Percentiles rank a stretch among this genome's conserved stretches.
Conservation (phyloP, 2,888 invertebrate genomes). For the Cabera pusaria region DNA sequence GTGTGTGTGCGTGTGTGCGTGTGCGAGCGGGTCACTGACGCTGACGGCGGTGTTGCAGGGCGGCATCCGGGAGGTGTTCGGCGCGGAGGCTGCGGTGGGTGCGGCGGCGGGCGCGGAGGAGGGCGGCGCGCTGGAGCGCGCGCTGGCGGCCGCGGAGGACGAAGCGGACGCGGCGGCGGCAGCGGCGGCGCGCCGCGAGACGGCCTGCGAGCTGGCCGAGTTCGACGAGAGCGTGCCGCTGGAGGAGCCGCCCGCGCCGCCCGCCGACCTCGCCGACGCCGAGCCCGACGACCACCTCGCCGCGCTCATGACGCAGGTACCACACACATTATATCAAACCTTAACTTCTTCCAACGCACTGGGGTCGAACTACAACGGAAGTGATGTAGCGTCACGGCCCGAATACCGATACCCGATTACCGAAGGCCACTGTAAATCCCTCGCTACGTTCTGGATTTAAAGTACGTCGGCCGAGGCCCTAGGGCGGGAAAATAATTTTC, state of each 20-base stretch:
- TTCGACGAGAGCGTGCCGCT: slow-evolving; percentile 97
- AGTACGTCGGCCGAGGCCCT: no score
- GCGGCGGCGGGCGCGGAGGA: slow-evolving; percentile 85
- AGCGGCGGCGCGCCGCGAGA: slow-evolving; percentile 93
- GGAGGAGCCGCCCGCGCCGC: slow-evolving; percentile 83
- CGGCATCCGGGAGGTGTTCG: slow-evolving; percentile 94
- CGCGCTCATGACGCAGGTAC: slow-evolving; percentile 61
- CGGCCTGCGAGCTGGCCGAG: slow-evolving; percentile 90
- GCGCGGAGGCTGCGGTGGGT: slow-evolving; percentile 61
- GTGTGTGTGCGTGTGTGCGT: no score
- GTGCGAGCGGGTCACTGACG: no score
- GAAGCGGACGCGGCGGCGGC: slow-evolving; percentile 97
- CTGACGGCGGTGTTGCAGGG: no score
- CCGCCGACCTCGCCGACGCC: slow-evolving; percentile 30
- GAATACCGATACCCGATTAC: no score
- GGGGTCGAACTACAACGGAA: no score
- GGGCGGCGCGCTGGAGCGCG: slow-evolving; percentile 87
- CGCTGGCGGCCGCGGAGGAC: slow-evolving; percentile 96
- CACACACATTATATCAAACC: no score
- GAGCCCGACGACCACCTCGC: slow-evolving; percentile 46
- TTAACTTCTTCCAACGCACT: no score
- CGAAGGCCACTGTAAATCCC: no score
- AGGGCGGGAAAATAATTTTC: no score
- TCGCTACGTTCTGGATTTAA: no score
- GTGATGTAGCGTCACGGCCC: no score